Evolutionary conservation across 1,140 invertebrate species (phyloP).

Genomic region (Pseudomyrmex flavicornis): DNA sequence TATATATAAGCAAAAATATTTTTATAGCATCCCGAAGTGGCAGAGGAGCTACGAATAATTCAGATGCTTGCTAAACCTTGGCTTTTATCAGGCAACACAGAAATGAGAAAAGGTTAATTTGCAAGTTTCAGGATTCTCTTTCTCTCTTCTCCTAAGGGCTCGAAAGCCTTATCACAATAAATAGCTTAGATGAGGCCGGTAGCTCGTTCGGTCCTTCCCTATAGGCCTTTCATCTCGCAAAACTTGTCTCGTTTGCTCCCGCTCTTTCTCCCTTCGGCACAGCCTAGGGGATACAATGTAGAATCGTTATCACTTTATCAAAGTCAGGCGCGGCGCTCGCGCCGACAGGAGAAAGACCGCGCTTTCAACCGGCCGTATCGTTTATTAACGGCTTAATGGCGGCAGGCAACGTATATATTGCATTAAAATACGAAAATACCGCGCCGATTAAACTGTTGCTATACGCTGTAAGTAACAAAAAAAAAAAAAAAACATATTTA

Average conservation of each 20-base stretch:
- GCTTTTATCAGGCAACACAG: conserved; percentile 15
- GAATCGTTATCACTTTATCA: conserved; percentile 61
- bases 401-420: conserved; percentile 48
- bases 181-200: conserved; percentile 54
- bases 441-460: conserved; percentile 56
- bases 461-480: background rate
- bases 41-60: conserved; percentile 58
- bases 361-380: conserved; percentile 46
- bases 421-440: conserved; percentile 55
- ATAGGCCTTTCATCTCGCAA: conserved; percentile 39
- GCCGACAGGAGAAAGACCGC: conserved; percentile 38
- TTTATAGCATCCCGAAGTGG: conserved; percentile 4
- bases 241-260: conserved; percentile 8
- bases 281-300: conserved; percentile 28
- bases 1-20: conserved; percentile 30
- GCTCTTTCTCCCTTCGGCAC: background rate
- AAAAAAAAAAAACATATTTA: conserved; percentile 28
- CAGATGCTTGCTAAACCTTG: conserved; percentile 50
- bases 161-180: conserved; percentile 64
- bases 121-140: conserved; percentile 30
- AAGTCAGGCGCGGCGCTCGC: conserved; percentile 28
- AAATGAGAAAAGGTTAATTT: conserved; percentile 56
- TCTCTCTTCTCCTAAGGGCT: conserved; percentile 45
- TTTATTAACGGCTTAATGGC: conserved; percentile 58
- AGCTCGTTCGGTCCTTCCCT: conserved; percentile 14